Percentiles rank a stretch among this genome's conserved stretches.
Conservation (phyloP, 2,113 vertebrate species). For the Microtus pennsylvanicus region DNA sequence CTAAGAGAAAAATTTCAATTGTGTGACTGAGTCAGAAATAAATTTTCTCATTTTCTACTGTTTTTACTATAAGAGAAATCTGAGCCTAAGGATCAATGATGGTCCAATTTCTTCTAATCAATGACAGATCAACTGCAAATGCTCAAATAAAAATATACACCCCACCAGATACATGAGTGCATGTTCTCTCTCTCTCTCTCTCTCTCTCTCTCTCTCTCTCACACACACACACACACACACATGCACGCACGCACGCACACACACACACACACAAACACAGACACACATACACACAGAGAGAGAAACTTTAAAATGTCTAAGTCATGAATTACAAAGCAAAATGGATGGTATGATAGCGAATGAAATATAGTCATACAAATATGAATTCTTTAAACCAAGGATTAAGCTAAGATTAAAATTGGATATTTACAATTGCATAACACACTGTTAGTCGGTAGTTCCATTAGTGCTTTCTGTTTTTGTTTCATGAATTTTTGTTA, state of each 20-base stretch:
- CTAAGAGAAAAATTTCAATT: neutral
- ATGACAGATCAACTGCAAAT: neutral
- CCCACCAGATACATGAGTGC: neutral
- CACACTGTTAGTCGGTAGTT: neutral
- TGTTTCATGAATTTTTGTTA: neutral
- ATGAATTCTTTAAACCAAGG: neutral
- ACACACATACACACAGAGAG: too few relatives aligned
- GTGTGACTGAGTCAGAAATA: neutral
- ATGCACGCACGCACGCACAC: neutral
- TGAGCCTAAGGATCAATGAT: neutral
- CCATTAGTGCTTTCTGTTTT: neutral
- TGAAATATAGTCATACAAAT: neutral
- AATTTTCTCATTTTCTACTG: constrained; percentile 19
- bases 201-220: neutral
- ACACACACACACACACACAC: neutral
- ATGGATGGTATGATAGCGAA: neutral
- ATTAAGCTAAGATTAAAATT: neutral
- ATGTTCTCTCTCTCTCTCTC: neutral
- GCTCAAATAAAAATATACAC: neutral
- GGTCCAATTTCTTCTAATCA: neutral
- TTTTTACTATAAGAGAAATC: constrained; percentile 32
- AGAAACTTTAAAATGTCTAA: too few relatives aligned
- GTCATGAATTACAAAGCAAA: neutral
- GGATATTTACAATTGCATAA: neutral
- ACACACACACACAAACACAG: too few relatives aligned